Evolutionary conservation across 1,140 invertebrate genomes (phyloP).

Genomic region (Drosophila jambulina): DNA sequence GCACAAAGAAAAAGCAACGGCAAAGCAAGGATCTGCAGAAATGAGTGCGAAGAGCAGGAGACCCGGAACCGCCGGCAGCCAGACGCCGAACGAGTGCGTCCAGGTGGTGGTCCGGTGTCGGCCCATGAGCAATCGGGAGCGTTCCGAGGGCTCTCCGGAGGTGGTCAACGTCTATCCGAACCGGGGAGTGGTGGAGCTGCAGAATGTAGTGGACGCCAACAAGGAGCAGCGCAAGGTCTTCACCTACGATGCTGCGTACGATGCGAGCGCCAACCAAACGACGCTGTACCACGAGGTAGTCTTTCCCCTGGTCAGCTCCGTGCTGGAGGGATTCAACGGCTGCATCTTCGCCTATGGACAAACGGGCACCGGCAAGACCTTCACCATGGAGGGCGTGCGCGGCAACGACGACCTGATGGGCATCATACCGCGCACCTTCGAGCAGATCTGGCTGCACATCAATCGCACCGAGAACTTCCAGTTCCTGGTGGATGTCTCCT

Average conservation of each 20-base stretch:
- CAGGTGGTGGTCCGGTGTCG: slow-evolving; percentile 96
- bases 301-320: slow-evolving; percentile 96
- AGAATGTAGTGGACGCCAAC: slow-evolving; percentile 86
- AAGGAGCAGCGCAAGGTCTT: slow-evolving; percentile 89
- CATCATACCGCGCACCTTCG: slow-evolving; percentile 97
- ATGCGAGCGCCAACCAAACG: slow-evolving; percentile 93
- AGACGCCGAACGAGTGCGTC: slow-evolving; percentile 70
- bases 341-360: slow-evolving; percentile 99
- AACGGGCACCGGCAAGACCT: slow-evolving; percentile 97
- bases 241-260: slow-evolving; percentile 97
- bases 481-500: slow-evolving; percentile 96
- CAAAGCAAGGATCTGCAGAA: slow-evolving; percentile 22
- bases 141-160: slow-evolving; percentile 89
- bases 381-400: slow-evolving; percentile 95
- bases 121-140: slow-evolving; percentile 94
- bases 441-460: slow-evolving; percentile 98
- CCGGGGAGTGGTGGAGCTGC: slow-evolving; percentile 89
- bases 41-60: slow-evolving; percentile 76
- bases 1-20: slow-evolving; percentile 27
- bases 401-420: slow-evolving; percentile 89
- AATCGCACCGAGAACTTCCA: slow-evolving; percentile 93
- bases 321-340: slow-evolving; percentile 97
- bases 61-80: slow-evolving; percentile 65
- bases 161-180: slow-evolving; percentile 89
- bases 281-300: slow-evolving; percentile 97